These are phyloP conservation scores for Pterostichus niger DNA, from an alignment of 2,888 invertebrate genomes.

Conservation along the genomic window DNA sequence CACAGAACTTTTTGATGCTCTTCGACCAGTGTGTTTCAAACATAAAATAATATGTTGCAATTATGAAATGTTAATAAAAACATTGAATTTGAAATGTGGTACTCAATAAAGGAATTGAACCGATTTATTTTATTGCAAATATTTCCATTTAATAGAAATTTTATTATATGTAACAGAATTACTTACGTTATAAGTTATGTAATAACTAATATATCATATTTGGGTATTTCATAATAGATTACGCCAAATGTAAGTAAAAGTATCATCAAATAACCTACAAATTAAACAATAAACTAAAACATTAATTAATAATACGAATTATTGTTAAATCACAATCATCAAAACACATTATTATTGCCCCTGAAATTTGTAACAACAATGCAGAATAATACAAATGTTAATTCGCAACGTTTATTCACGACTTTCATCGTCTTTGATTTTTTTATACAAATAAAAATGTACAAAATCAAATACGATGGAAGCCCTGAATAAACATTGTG, in stretches of 20 bases:
- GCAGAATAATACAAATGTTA: conserved; percentile 4
- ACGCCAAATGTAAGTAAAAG: conserved; percentile 45
- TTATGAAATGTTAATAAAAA: not conserved
- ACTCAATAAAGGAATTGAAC: conserved; percentile 43
- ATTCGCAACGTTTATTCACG: too few species aligned
- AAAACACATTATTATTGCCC: conserved; percentile 50
- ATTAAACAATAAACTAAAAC: conserved; percentile 45
- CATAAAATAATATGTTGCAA: too few species aligned
- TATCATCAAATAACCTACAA: conserved; percentile 34
- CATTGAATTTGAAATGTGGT: conserved; percentile 27
- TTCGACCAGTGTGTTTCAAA: too few species aligned
- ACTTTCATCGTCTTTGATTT: too few species aligned
- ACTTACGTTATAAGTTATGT: conserved; percentile 51
- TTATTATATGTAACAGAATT: conserved; percentile 48
- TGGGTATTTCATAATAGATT: conserved; percentile 42
- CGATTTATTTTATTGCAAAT: conserved; percentile 47
- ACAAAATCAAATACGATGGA: too few species aligned
- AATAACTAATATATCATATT: conserved; percentile 54
- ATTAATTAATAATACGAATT: conserved; percentile 44
- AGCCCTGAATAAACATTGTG: too few species aligned
- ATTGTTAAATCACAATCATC: conserved; percentile 45
- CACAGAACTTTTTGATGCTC: too few species aligned
- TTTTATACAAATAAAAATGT: too few species aligned
- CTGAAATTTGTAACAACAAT: conserved; percentile 25
- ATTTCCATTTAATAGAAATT: conserved; percentile 54